Base-by-base conservation (phyloP, 1,140 invertebrate species). In the Mamestra configurata region DNA sequence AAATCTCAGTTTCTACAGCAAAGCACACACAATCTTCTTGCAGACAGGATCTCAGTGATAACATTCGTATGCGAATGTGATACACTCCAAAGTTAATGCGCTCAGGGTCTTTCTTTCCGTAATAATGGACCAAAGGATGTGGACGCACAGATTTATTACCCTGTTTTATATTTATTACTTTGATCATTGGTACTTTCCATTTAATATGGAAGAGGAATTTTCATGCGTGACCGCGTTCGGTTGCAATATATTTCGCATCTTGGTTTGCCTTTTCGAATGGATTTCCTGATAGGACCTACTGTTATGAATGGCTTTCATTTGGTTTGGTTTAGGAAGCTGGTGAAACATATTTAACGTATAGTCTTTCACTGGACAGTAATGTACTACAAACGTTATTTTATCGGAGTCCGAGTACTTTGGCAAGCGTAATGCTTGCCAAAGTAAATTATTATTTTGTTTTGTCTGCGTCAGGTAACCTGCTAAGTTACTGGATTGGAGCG, bases 81-180 rank as follows among this genome's bases (percentile, higher is more conserved):
- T 77, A 77, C 55, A 61, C 73, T 64, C 53, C 64, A 71, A 80
- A 82, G 84, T 86, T 83, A 86, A 86, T 86, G 84, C 79, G 66
- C 81, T 83, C 75, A 77, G 77, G 79, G 71, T 77, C 70, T 85
- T 79, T 81, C 80, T 72, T 71, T 79, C 70, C 35, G 59, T 70
- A 77, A 76, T 87, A 87, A 85, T 85, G 82, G 84, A 78, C 79
- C 81, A 46, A 64, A 66, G 72, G 64, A 84, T 73, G 71, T 84
- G 59, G 68, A 64, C 57, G 51, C 22, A n/a, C 78, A 55, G 77
- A 84, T 84, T 84, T 81, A 84, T 84, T 22, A 35, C 75, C 46
- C 43, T 40, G 46, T 59, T 70, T 61, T 82, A 78, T 79, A 75
- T 70, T 61, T 82, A 78, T 79, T 70, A 64, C 70, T 72, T 75